Base-by-base conservation (phyloP, 2,113 vertebrate species). In the Mastomys coucha region DNA sequence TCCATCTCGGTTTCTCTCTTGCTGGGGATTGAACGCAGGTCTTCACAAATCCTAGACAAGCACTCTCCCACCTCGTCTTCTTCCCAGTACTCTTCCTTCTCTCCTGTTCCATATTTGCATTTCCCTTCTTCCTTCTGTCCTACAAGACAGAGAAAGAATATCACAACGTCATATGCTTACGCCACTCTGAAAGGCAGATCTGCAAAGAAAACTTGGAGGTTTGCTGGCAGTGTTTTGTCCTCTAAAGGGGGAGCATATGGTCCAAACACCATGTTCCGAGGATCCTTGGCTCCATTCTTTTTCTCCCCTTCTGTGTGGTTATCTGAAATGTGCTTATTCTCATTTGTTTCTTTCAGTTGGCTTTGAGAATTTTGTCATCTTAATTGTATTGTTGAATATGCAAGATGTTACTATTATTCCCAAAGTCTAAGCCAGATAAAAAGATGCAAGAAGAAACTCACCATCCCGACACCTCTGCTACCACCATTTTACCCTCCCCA, bases 101-200 rank as follows among this genome's bases (percentile, higher is more conserved):
- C 42, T 19, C 31, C 36, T 31, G 2, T 36, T 22, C 28, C 5
- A 49, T 7, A 31, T 69, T 86, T 67, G 63, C 63, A 49, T 49
- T 24, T 67, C 84, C 31, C 63, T 51, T 86, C 31, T 33, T 36
- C n/a, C 1, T 13, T 86, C 82, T 19, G 28, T 6, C n/a, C 39
- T 8, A 42, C 39, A 65, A 81, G 58, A 63, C 42, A 33, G 3
- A 86, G 22, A 67, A 49, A 86, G 69, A 69, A 51, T 69, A 86
- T 69, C 84, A 51, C 31, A 51, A 20, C 22, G 63, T 36, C 84
- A 86, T 86, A 86, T 86, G 84, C 63, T 86, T 86, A 49, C 63
- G 11, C 84, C 28, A 69, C 9, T 51, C 10, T 12, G 9, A 33
- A 33, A 86, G 49, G 42, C 84, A 86, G 39, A 86, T 67, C 63